Evolutionary conservation across 2,888 invertebrate species (phyloP).

Genomic region (Lycia hirtaria): DNA sequence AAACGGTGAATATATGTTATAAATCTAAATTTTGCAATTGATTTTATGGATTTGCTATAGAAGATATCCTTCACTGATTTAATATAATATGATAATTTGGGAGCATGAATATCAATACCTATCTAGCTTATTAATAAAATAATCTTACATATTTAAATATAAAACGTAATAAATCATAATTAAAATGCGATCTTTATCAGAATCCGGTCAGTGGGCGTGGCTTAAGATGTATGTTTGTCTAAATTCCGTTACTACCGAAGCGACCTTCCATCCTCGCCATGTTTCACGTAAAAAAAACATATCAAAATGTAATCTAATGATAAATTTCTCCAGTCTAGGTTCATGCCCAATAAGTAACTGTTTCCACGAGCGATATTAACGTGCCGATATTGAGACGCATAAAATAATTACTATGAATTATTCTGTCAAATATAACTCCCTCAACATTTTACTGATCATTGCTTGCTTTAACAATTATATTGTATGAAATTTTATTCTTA

Average conservation of each 20-base stretch:
- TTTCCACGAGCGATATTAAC: neutral
- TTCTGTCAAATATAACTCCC: too few species aligned
- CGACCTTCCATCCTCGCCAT: constrained; percentile 16
- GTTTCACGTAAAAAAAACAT: constrained; percentile 16
- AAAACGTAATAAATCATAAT: constrained; percentile 6
- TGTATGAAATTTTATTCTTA: too few species aligned
- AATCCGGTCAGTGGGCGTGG: constrained; percentile 12
- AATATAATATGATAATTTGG: too few species aligned
- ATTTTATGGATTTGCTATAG: too few species aligned
- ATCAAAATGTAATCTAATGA: constrained; percentile 24
- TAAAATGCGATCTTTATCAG: constrained; percentile 7
- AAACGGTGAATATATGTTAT: too few species aligned
- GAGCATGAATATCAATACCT: too few species aligned
- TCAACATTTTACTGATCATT: too few species aligned
- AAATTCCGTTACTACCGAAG: neutral
- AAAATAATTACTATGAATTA: too few species aligned
- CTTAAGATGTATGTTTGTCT: constrained; percentile 10
- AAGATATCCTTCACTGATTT: too few species aligned
- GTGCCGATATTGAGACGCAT: neutral
- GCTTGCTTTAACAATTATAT: too few species aligned
- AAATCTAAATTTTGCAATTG: too few species aligned
- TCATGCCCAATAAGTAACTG: neutral
- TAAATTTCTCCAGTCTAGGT: constrained; percentile 12
- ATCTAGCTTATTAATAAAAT: too few species aligned
- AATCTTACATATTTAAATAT: neutral